These are phyloP conservation scores for Rhabdornis inornatus DNA, from an alignment of 2,113 vertebrate genomes.

Conservation along the genomic window DNA sequence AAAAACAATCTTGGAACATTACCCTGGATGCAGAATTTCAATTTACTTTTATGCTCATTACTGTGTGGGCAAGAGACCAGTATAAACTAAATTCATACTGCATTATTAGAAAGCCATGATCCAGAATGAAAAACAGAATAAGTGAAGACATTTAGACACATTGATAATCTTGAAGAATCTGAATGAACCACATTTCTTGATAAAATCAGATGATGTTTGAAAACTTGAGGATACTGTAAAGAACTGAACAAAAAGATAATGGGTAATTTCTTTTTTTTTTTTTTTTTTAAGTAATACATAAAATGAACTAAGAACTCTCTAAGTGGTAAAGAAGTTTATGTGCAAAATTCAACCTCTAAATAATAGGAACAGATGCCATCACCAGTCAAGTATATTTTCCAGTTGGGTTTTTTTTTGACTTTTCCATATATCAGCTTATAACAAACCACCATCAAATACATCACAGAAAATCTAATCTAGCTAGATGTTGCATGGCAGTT, in stretches of 20 bases:
- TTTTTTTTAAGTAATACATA: neutral
- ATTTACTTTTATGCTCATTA: neutral
- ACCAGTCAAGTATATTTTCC: neutral
- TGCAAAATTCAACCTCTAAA: neutral
- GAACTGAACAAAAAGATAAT: neutral
- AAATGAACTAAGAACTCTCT: neutral
- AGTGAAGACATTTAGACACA: neutral
- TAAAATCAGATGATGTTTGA: neutral
- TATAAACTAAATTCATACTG: neutral
- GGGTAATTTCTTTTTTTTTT: neutral
- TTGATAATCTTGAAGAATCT: neutral
- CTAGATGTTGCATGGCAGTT: neutral
- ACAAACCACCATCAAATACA: neutral
- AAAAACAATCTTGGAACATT: neutral
- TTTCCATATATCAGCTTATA: neutral
- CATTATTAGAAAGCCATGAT: neutral
- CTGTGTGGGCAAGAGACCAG: neutral
- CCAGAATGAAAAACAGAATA: neutral
- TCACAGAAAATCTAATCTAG: neutral
- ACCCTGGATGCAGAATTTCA: neutral
- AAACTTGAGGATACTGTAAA: neutral
- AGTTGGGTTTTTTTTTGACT: neutral
- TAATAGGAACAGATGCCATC: neutral
- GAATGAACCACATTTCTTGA: neutral
- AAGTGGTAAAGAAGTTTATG: neutral